Conservation (phyloP, 2,797 vertebrate species). For the Pitangus sulphuratus region DNA sequence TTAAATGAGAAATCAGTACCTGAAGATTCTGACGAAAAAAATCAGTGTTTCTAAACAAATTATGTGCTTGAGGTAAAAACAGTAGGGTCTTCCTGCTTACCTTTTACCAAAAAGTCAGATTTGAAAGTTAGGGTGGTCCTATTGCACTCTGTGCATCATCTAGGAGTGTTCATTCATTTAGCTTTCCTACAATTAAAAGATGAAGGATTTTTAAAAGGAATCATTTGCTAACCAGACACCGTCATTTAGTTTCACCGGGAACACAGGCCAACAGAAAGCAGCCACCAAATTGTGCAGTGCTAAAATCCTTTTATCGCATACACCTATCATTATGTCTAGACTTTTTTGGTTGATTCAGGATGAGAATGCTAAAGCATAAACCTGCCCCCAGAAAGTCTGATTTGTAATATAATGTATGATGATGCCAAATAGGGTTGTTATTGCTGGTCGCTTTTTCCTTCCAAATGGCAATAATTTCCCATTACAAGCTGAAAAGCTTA, state of each 20-base stretch:
- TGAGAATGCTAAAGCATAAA: neutral
- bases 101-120: neutral
- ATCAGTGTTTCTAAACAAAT: neutral
- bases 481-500: neutral
- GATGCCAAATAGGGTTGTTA: neutral
- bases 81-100: accelerated
- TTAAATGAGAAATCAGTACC: neutral
- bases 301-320: neutral
- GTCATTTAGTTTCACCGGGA: neutral
- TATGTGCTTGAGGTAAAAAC: neutral
- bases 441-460: neutral
- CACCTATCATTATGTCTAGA: neutral
- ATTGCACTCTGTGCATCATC: neutral
- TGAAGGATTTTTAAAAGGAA: neutral
- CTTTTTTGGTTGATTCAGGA: neutral
- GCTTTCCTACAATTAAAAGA: neutral
- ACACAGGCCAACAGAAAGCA: neutral
- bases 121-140: neutral
- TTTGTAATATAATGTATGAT: neutral
- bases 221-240: neutral
- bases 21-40: neutral
- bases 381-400: neutral
- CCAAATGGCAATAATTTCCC: slow-evolving; percentile 2
- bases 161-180: neutral
- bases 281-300: neutral